Percentiles rank a stretch among this genome's conserved stretches.
phyloP scores from a whole-genome alignment of 2,888 invertebrate species.

The Chesias legatella region DNA sequence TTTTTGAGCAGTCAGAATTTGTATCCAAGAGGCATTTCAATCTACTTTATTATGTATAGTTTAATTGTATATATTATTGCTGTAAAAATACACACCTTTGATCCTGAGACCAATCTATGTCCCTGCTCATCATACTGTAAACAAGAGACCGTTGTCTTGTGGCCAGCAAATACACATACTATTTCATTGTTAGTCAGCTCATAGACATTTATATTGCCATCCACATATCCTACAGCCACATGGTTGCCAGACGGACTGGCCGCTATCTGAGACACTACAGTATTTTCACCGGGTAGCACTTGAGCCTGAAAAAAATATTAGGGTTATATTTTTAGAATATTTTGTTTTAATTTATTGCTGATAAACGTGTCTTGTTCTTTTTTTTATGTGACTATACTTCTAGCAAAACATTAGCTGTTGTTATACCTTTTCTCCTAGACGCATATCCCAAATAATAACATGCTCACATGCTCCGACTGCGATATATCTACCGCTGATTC shows the following conservation, averaged over 20 bases:
- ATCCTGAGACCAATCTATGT: constrained; percentile 92
- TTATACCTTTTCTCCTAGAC: constrained; percentile 88
- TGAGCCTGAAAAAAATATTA: constrained; percentile 80
- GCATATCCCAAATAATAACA: constrained; percentile 96
- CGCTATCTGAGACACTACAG: constrained; percentile 88
- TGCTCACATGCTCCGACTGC: constrained; percentile 97
- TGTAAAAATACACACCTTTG: constrained; percentile 80
- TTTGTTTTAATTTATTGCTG: too few relatives aligned
- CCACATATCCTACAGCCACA: constrained; percentile 94
- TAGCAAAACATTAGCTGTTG: too few relatives aligned
- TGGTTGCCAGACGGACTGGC: constrained; percentile 88
- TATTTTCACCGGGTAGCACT: constrained; percentile 89
- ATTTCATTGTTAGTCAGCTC: constrained; percentile 87
- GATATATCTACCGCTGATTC: constrained; percentile 89
- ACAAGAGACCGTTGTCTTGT: constrained; percentile 90
- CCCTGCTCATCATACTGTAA: constrained; percentile 91
- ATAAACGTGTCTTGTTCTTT: too few relatives aligned
- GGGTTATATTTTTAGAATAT: constrained; percentile 6
- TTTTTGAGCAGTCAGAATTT: too few relatives aligned
- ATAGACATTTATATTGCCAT: constrained; percentile 93
- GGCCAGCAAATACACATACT: constrained; percentile 89
- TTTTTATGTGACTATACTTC: too few relatives aligned
- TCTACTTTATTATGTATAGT: too few relatives aligned
- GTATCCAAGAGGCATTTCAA: too few relatives aligned
- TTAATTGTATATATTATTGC: too few relatives aligned